phyloP scores from a whole-genome alignment of 2,888 invertebrate genomes.

The Noctua comes region DNA sequence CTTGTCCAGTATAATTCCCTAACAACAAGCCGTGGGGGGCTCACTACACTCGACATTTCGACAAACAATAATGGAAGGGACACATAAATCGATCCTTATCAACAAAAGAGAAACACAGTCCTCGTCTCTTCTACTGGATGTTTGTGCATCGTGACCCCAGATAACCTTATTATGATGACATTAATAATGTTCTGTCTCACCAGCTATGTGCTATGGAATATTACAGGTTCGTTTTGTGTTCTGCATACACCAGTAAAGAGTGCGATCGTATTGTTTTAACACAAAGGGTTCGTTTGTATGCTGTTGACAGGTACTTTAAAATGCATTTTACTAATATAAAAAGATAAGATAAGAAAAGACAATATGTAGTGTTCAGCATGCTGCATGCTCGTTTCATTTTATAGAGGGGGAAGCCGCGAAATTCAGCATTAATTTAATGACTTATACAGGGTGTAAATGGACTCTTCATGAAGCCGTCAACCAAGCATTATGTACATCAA shows the following conservation, averaged over 20 bases:
- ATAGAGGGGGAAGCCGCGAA: neutral
- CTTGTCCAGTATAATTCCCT: slow-evolving; percentile 54
- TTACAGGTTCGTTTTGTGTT: slow-evolving; percentile 76
- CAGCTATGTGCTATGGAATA: slow-evolving; percentile 79
- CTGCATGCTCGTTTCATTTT: neutral
- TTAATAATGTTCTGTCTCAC: slow-evolving; percentile 79
- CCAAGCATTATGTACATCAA: too few relatives aligned
- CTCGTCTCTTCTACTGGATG: slow-evolving; percentile 74
- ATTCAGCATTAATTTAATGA: too few relatives aligned
- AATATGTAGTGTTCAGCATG: neutral
- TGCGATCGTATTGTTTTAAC: slow-evolving; percentile 36
- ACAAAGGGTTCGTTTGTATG: slow-evolving; percentile 12
- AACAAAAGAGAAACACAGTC: slow-evolving; percentile 72
- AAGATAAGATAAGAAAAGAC: too few relatives aligned
- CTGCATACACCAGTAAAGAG: slow-evolving; percentile 12
- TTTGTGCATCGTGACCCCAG: slow-evolving; percentile 84
- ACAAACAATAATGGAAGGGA: slow-evolving; percentile 68
- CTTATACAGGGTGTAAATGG: too few relatives aligned
- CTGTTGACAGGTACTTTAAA: neutral
- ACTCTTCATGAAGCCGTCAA: too few relatives aligned
- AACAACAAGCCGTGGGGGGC: slow-evolving; percentile 76
- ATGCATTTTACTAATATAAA: neutral
- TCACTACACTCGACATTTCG: slow-evolving; percentile 30
- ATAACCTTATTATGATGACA: slow-evolving; percentile 89
- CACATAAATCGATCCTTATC: slow-evolving; percentile 75